Percentiles rank a stretch among this genome's conserved stretches.
Evolutionary conservation across 1,140 invertebrate species (phyloP).

Genomic region (Notospermus geniculatus): DNA sequence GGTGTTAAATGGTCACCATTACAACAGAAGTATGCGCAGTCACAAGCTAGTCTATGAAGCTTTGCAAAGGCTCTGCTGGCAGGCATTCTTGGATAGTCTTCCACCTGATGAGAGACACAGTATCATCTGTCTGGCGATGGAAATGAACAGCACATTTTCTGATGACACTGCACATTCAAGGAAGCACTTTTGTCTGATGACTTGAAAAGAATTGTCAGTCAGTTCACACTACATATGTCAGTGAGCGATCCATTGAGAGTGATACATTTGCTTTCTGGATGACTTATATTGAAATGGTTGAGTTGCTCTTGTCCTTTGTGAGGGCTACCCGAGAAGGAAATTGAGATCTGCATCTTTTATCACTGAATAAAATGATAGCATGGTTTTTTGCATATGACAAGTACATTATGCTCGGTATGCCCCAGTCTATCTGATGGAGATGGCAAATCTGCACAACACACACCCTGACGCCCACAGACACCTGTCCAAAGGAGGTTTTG

Average conservation of each 20-base stretch:
- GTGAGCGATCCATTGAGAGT: too few species aligned
- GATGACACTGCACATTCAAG: too few species aligned
- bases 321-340: slow-evolving; percentile 16
- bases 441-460: slow-evolving; percentile 3
- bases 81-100: too few species aligned
- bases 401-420: slow-evolving; percentile 14
- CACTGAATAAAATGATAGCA: slow-evolving; percentile 12
- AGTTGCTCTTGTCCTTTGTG: slow-evolving; percentile 14
- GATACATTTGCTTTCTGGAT: slow-evolving; percentile 6
- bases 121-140: too few species aligned
- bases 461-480: neutral
- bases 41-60: slow-evolving; percentile 32
- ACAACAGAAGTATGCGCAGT: slow-evolving; percentile 24
- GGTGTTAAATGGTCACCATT: slow-evolving; percentile 27
- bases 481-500: neutral
- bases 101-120: too few species aligned
- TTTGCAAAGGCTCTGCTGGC: slow-evolving; percentile 16
- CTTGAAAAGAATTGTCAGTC: too few species aligned
- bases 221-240: too few species aligned
- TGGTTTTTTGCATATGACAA: slow-evolving; percentile 17
- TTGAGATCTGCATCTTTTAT: slow-evolving; percentile 15
- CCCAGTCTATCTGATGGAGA: slow-evolving; percentile 16
- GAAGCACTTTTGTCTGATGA: too few species aligned
- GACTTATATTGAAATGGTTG: slow-evolving; percentile 14
- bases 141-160: too few species aligned